phyloP scores from a whole-genome alignment of 2,888 invertebrate genomes.

The Harmothoe impar region DNA sequence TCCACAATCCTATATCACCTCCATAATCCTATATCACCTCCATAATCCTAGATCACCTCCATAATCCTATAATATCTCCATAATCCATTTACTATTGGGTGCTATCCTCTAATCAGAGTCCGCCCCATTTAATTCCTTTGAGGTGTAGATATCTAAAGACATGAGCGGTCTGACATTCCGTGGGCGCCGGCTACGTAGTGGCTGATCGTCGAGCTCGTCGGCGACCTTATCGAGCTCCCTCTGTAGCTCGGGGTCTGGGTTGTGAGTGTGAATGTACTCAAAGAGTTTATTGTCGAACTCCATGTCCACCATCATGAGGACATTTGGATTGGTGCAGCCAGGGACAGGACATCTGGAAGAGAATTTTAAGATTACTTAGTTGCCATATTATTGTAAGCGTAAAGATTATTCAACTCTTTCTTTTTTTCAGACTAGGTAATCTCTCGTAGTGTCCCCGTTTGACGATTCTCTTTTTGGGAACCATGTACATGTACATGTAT shows the following conservation, averaged over 20 bases:
- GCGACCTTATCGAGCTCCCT: neutral
- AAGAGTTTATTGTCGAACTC: conserved; percentile 62
- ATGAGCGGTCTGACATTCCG: no score
- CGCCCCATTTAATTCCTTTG: no score
- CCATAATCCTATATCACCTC: no score
- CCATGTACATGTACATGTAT: neutral
- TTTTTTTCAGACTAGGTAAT: neutral
- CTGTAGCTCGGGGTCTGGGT: neutral
- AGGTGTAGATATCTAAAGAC: no score
- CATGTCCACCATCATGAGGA: conserved; percentile 66
- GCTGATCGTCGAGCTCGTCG: neutral
- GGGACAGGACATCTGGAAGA: conserved; percentile 68
- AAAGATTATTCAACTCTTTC: neutral
- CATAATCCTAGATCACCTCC: no score
- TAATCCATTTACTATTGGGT: no score
- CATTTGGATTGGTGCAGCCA: conserved; percentile 67
- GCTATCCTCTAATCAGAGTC: no score
- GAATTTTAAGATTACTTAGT: no score
- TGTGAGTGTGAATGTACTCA: conserved; percentile 57
- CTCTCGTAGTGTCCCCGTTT: neutral
- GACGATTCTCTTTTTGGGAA: neutral
- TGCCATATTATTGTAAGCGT: no score
- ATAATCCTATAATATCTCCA: no score
- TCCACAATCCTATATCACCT: no score
- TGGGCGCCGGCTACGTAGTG: neutral